A percentile compares a stretch with the other conserved stretches of the same genome.
These are phyloP conservation scores for Leucopsar rothschildi DNA, from an alignment of 2,113 vertebrate genomes.

Conservation along the genomic window DNA sequence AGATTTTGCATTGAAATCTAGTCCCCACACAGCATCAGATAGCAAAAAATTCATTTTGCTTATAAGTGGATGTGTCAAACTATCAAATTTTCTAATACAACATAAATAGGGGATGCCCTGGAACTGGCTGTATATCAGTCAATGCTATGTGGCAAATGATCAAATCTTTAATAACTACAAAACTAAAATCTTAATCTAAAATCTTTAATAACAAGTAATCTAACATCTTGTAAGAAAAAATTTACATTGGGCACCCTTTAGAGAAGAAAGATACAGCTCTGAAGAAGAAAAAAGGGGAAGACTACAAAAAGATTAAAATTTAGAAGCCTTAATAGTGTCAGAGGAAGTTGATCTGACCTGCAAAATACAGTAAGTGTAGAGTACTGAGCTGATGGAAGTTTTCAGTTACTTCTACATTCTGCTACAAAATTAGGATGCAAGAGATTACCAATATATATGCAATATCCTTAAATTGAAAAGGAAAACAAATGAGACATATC, in stretches of 20 bases:
- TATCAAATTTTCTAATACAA: slow-evolving; percentile 33
- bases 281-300: background rate
- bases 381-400: background rate
- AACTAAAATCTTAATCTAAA: slow-evolving; percentile 42
- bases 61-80: background rate
- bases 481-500: background rate
- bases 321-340: background rate
- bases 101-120: background rate
- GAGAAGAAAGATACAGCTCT: background rate
- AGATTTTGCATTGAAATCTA: background rate
- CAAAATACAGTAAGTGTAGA: background rate
- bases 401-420: background rate
- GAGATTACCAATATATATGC: background rate
- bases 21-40: background rate
- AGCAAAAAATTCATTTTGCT: slow-evolving; percentile 38
- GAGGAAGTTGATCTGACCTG: background rate
- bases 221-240: slow-evolving; percentile 11
- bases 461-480: background rate
- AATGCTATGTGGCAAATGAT: background rate
- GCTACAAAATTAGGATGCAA: background rate
- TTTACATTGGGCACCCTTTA: background rate
- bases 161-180: slow-evolving; percentile 52
- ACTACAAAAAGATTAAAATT: background rate
- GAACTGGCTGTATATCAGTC: background rate
- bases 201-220: slow-evolving; percentile 61